phyloP scores from a whole-genome alignment of 2,888 invertebrate species.

The Teinopalpus imperialis region DNA sequence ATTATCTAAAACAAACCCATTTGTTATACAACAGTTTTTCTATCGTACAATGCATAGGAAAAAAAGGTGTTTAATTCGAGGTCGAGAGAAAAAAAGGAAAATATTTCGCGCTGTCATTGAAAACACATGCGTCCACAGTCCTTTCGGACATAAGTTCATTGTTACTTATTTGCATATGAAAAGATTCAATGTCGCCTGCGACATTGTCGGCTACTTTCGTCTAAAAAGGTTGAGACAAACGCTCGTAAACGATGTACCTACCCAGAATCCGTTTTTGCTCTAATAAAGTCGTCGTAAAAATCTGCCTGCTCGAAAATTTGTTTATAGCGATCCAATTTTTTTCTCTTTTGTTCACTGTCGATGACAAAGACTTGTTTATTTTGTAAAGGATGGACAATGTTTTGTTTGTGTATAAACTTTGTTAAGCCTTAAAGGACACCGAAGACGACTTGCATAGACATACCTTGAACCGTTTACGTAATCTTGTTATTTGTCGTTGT shows the following conservation, averaged over 20 bases:
- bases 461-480: constrained; percentile 17
- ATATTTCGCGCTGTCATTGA: constrained; percentile 59
- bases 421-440: constrained; percentile 48
- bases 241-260: constrained; percentile 56
- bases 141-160: constrained; percentile 63
- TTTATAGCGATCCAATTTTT: constrained; percentile 26
- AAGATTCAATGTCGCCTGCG: constrained; percentile 56
- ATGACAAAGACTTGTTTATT: constrained; percentile 46
- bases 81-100: constrained; percentile 42
- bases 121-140: constrained; percentile 51
- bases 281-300: constrained; percentile 63
- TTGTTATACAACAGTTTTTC: constrained; percentile 7
- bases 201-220: constrained; percentile 69
- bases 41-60: constrained; percentile 19
- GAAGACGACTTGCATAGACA: constrained; percentile 34
- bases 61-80: constrained; percentile 32
- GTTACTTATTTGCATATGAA: constrained; percentile 76
- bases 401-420: constrained; percentile 48
- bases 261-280: constrained; percentile 68
- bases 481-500: constrained; percentile 9
- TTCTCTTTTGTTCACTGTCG: constrained; percentile 22
- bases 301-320: constrained; percentile 31
- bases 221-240: constrained; percentile 59
- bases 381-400: constrained; percentile 62
- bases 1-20: constrained; percentile 28